These are phyloP conservation scores for Chrysolina haemoptera DNA, from an alignment of 2,888 invertebrate genomes.

Conservation along the genomic window DNA sequence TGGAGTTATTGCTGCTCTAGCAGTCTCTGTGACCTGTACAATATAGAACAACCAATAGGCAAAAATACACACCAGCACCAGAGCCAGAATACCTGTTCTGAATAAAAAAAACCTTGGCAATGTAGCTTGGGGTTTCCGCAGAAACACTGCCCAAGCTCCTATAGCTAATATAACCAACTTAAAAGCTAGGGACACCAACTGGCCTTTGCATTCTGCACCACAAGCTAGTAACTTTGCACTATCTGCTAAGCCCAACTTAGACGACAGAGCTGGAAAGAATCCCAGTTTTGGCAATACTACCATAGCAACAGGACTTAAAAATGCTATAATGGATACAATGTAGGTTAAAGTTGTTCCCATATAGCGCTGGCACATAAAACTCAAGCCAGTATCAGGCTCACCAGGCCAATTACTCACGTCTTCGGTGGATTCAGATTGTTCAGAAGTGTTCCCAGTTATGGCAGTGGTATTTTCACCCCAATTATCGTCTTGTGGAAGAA, in stretches of 20 bases:
- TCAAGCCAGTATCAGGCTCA: constrained; percentile 81
- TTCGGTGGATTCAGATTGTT: constrained; percentile 94
- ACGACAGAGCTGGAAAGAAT: constrained; percentile 83
- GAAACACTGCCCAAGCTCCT: constrained; percentile 94
- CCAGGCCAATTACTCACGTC: constrained; percentile 88
- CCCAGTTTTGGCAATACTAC: constrained; percentile 93
- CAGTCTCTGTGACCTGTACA: constrained; percentile 89
- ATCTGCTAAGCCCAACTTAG: constrained; percentile 79
- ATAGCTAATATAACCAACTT: constrained; percentile 90
- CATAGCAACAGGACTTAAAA: constrained; percentile 95
- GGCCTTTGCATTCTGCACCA: constrained; percentile 94
- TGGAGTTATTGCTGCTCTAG: constrained; percentile 84
- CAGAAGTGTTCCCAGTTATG: constrained; percentile 96
- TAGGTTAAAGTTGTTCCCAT: constrained; percentile 86
- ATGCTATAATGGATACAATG: constrained; percentile 85
- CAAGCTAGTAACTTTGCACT: constrained; percentile 84
- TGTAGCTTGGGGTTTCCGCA: constrained; percentile 87
- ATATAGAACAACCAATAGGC: constrained; percentile 99
- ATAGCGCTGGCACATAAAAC: constrained; percentile 86
- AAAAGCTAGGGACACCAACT: constrained; percentile 91
- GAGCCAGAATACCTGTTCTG: constrained; percentile 88
- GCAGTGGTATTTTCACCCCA: constrained; percentile 99
- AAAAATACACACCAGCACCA: constrained; percentile 93
- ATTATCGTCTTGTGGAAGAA: constrained; percentile 96
- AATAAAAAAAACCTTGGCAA: constrained; percentile 94